Base-by-base conservation (phyloP, 2,797 vertebrate genomes). In the Bufotes viridis region DNA sequence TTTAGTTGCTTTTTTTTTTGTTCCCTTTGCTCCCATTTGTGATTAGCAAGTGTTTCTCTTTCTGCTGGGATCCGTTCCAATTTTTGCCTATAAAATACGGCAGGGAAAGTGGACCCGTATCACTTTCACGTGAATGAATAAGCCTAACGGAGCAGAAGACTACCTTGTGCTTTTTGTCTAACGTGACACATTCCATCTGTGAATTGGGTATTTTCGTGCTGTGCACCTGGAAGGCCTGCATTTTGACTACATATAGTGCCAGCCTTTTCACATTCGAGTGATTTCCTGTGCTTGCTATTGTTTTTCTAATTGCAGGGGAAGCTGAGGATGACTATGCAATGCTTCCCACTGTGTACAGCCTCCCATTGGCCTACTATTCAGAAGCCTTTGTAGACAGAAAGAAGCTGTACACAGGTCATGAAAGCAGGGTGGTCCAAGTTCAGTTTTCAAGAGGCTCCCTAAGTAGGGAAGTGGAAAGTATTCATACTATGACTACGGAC, bases 251-350 rank as follows among this genome's bases (percentile, higher is more conserved):
- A 63, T 42, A 57, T 72, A 80, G 57, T 34, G 1, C 15, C n/a
- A 20, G 42, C 22, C 89, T 78, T 60, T 90, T 90, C 26, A 81
- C 53, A 78, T 78, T 75, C 34, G 6, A 63, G 67, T 61, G 58
- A 84, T 70, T 87, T 87, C 86, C 89, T 83, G 81, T 26, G 51
- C 81, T 75, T 20, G 58, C 89, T 58, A 75, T 84, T 86, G 88
- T 78, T 49, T 89, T 89, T 87, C 63, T 89, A 89, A 89, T 89
- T 78, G 72, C 51, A 86, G 74, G 74, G 81, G 78, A 90, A 90
- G 92, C 88, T 85, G 90, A 87, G 88, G 72, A 82, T 89, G 84
- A 81, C 61, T 72, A 60, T 70, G 72, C 61, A 86, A 76, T 17
- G 58, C 80, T 78, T 53, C 84, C 80, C 51, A 51, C 84, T 82